Evolutionary conservation across 2,797 vertebrate genomes (phyloP), one percentile per base, ranked within the genome.

Genomic region (Coreius guichenoti): DNA sequence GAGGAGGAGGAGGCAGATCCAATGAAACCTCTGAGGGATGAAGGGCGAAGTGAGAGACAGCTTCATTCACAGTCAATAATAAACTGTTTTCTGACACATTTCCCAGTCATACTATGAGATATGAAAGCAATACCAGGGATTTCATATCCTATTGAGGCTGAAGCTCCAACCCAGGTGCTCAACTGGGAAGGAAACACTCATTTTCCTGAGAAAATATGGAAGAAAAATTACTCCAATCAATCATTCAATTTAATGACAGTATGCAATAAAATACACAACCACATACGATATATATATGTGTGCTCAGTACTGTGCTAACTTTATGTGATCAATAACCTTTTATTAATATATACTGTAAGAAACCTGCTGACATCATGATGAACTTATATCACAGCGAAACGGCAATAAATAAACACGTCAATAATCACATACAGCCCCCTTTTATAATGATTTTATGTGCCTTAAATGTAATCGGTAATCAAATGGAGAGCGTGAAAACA

Each of bases 1-100:
- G 33, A 94, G 72, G 74, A 88, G 61, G 31, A 95, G 77, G 87
- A 94, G 87, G 81, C 89, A 90, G 1, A 95, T 69, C 92, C 93
- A 94, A 58, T 86, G 43, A 61, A 90, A 31, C 77, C 81, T 90
- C 94, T 95, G 88, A 43, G n/a, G 54, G 8, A 4, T 13, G 67
- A 26, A 39, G 21, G 31, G 5, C 0, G 19, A 21, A 54, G 43
- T 8, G 11, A 54, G 54, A 58, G 56, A 61, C 23, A 2, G 11
- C 23, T 45, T 54, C 21, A 45, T 17, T 45, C 16, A 56, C 21
- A 58, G 45, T 72, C 16, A 26, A 58, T 11, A 7, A 51, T 65
- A 8, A 8, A 65, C 26, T 14, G 7, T 31, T 26, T 26, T 51
- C 11, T 49, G 31, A 45, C 6, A 17, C 26, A 39, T 69, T 70